Conservation (phyloP, 2,113 vertebrate species). For the Gnathonemus echidnorhynchus region DNA sequence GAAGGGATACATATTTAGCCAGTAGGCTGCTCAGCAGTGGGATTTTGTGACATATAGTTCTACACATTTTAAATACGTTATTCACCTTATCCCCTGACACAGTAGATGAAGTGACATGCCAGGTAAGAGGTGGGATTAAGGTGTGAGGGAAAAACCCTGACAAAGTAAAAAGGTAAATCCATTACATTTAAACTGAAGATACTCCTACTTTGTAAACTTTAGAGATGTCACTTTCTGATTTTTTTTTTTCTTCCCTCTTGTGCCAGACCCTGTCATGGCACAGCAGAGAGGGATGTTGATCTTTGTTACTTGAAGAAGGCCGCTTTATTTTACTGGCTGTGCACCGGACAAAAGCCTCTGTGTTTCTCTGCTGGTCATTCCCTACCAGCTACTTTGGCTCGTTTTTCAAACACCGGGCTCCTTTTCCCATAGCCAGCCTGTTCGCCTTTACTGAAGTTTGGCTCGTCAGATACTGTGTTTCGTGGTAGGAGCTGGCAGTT, state of each 20-base stretch:
- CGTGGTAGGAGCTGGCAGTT: no score
- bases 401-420: background rate
- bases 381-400: background rate
- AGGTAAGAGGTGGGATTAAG: background rate
- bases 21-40: background rate
- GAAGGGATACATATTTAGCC: background rate
- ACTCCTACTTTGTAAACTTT: background rate
- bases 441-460: no score
- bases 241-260: background rate
- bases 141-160: background rate
- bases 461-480: background rate
- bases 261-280: background rate
- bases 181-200: background rate
- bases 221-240: background rate
- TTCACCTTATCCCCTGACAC: background rate
- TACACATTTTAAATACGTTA: background rate
- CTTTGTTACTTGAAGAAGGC: constrained; percentile 2
- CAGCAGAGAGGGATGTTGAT: background rate
- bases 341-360: background rate
- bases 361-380: background rate
- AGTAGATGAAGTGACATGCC: background rate
- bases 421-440: background rate
- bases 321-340: background rate
- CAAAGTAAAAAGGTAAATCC: background rate
- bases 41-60: background rate